Evolutionary conservation across 1,140 invertebrate species (phyloP), one percentile per base, ranked within the genome.

Genomic region (Aphaenogaster floridana): DNA sequence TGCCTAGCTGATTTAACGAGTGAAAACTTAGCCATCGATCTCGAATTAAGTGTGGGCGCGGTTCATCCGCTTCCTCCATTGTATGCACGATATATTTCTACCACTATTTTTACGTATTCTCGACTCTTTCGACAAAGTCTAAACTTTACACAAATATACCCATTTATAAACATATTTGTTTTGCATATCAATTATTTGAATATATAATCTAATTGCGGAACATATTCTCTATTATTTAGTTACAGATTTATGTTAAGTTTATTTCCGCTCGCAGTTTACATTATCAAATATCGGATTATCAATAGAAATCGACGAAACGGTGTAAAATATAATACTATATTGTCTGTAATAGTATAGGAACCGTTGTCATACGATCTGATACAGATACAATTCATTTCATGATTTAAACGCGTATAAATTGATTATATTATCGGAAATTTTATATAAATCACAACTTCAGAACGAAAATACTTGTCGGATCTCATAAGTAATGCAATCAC

Each of bases 21-120:
- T 90, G 74, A 89, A 90, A 93, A 88, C 88, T 92, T 90, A 87
- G 69, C 48, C 74, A 90, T 92, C 83, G 85, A 92, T 91, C 78
- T 50, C 64, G 77, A 72, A 87, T 91, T 91, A 91, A 93, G 86
- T 86, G 88, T 87, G 91, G 93, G 93, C 88, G 92, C 90, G 93
- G 93, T 91, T 74, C 89, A 86, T 87, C 88, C 91, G 90, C 71
- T 92, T 87, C 87, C 84, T 88, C 79, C 68, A 66, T 80, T 86
- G 59, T 45, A 71, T 86, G 83, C 86, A 45, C 28, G 52, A 59
- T 48, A 61, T 74, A 59, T 61, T 83, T 59, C 50, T 48, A 59
- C 11, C 17, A 50, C n/a, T 81, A 34, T 81, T 57, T 0, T 59
- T 59, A 61, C n/a, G 6, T 57, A 81, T 64, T 39, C 17, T 72